Evolutionary conservation across 2,797 vertebrate species (phyloP), one percentile per base, ranked within the genome.

Genomic region (Rhinophrynus dorsalis): DNA sequence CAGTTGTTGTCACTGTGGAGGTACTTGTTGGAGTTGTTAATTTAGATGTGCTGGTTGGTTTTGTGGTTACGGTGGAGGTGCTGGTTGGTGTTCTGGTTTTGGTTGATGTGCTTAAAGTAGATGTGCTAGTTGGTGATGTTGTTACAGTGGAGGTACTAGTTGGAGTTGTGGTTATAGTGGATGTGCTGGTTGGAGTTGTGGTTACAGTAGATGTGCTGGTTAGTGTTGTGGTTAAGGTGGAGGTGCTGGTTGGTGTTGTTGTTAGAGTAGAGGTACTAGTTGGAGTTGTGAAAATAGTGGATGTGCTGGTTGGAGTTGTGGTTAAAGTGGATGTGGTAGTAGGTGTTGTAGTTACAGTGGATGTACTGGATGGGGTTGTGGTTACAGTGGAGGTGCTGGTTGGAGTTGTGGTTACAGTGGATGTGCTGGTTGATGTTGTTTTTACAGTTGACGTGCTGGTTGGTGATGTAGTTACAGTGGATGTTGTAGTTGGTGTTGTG

Each of bases 1-100:
- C n/a, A n/a, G n/a, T 59, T 75, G 71, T 42, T 61, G 69, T 52
- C 30, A 42, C 17, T 68, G n/a, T 10, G 26, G 56, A 15, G 20
- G 56, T 58, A 7, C 4, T 8, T 13, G 38, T 44, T 15, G n/a
- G 8, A 27, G n/a, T 59, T 47, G 40, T 23, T 47, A 12, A 10
- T 2, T 48, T 15, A 1, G 44, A 0, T 23, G 27, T 45, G 2
- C 2, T 6, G 13, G 15, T 1, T 20, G 32, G n/a, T 1, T 23
- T 10, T 7, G 18, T 29, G 0, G 13, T 23, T 1, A 21, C 23
- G 15, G n/a, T 21, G 17, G 68, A 33, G 2, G 27, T 11, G 1
- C 20, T 48, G 18, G 6, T 20, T 2, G 5, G 26, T 29, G 24
- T 54, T n/a, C n/a, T n/a, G 8, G 2, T 24, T n/a, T 3, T 12